Evolutionary conservation across 2,888 invertebrate genomes (phyloP), one percentile per base, ranked within the genome.

Genomic region (Polyommatus icarus): DNA sequence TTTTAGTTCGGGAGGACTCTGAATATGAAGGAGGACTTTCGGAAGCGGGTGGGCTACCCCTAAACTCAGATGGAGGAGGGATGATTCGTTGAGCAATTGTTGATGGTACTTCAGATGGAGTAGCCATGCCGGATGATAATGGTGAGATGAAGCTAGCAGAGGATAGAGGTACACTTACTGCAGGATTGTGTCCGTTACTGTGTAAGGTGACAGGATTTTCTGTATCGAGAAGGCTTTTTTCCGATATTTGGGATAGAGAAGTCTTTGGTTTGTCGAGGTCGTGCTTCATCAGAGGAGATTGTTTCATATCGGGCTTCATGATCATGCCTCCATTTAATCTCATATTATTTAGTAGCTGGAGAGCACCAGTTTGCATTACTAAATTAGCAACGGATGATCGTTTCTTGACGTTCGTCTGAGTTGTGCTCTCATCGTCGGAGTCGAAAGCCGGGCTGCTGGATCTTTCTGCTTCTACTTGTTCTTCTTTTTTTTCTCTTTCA

Each of bases 381-480:
- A 96, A 93, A 72, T 96, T 96, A 0, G 96, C 96, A 10, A 96
- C 93, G 0, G 96, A 96, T 0, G 96, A 95, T 72, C 96, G 92
- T 85, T 96, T 96, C 80, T 95, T 95, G 0, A 93, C 84, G 78
- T 94, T 95, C 0, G 94, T 90, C 80, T 95, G 95, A 0, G 95
- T 95, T 0, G 96, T 96, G 80, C 97, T 97, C 85, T 99, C 99
- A 80, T 99, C 98, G 86, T 99, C 99, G 0, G 99, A 99, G 84
- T 99, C 99, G 87, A 99, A 99, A 0, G 98, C 98, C 0, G 98
- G 96, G 87, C 98, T 98, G 85, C 98, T 98, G 0, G 98, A 98
- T 71, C 98, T 95, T 87, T 97, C 96, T 61, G 96, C 94, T 85
- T 96, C 95, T 12, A 94, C 91, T 81, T 92, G 93, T 82, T 91